Percentiles rank a stretch among this genome's conserved stretches.
Evolutionary conservation across 2,797 vertebrate species (phyloP).

Genomic region (Enteromius viviparus): DNA sequence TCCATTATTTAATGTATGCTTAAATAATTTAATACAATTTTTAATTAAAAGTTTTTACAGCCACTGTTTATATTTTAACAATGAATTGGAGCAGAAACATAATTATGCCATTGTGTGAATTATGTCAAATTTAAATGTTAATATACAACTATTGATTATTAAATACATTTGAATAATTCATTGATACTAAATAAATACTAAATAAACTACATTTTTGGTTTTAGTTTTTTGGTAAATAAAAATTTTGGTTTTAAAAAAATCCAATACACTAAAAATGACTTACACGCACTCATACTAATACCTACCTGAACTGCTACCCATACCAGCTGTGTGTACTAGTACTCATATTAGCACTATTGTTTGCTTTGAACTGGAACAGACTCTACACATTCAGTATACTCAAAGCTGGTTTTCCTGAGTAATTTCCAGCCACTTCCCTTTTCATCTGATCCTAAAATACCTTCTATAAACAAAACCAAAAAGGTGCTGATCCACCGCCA

Average conservation of each 20-base stretch:
- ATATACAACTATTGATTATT: slow-evolving; percentile 1
- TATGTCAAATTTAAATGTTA: neutral
- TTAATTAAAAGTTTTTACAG: neutral
- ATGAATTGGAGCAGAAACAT: neutral
- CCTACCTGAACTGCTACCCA: neutral
- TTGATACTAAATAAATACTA: neutral
- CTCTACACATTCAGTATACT: neutral
- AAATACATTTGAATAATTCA: neutral
- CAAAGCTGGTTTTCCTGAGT: neutral
- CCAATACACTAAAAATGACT: neutral
- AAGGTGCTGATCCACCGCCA: slow-evolving; percentile 5
- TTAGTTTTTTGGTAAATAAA: neutral
- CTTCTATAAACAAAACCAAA: neutral
- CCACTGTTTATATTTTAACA: neutral
- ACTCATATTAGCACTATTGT: neutral
- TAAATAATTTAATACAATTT: neutral
- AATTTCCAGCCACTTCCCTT: neutral
- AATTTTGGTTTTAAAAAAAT: neutral
- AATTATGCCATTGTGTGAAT: neutral
- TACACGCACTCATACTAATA: neutral
- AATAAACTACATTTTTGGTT: neutral
- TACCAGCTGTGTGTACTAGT: neutral
- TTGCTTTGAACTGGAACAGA: neutral
- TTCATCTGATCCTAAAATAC: neutral
- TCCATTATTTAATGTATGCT: neutral